Evolutionary conservation across 2,888 invertebrate genomes (phyloP), one percentile per base, ranked within the genome.

Genomic region (Plusia festucae): DNA sequence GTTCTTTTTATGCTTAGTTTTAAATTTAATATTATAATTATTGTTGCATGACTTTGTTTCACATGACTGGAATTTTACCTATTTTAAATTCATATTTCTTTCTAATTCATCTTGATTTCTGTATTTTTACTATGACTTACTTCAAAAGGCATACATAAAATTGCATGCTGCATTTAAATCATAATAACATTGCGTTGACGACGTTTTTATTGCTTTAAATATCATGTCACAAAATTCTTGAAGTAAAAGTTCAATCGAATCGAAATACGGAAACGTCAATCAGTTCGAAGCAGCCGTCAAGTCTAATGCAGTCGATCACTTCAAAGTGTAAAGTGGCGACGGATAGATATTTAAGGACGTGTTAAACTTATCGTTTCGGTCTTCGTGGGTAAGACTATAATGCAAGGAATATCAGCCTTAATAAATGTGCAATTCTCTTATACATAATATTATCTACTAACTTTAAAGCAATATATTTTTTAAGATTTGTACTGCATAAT

Each of bases 1-100:
- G 65, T 76, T 61, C 55, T 59, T 56, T 63, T 73, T 66, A 73
- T 51, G 70, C 68, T 70, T 83, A 74, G 78, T 77, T 76, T 70
- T 78, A 70, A 70, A 49, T 51, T 64, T 62, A 53, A 65, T 51
- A 59, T 69, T 60, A 61, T 22, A 53, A n/a, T 56, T 63, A 53
- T 58, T 70, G 51, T 62, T 64, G 56, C 40, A n/a, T 69, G 68
- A 64, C 62, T 59, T 49, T 73, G 60, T 76, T 54, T 49, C 22
- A 56, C 6, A 67, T 56, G 65, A 67, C 65, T 78, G 64, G 53
- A 51, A 65, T 59, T 65, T 60, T 65, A 64, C 54, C 53, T 77
- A 55, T 62, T 65, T 61, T 58, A 51, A 46, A 20, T 66, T 22
- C 54, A 34, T 34, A 32, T 16, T 20, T 34, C 20, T 20, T 16